These are phyloP conservation scores for Passer domesticus DNA, from an alignment of 2,113 vertebrate genomes.

Conservation along the genomic window DNA sequence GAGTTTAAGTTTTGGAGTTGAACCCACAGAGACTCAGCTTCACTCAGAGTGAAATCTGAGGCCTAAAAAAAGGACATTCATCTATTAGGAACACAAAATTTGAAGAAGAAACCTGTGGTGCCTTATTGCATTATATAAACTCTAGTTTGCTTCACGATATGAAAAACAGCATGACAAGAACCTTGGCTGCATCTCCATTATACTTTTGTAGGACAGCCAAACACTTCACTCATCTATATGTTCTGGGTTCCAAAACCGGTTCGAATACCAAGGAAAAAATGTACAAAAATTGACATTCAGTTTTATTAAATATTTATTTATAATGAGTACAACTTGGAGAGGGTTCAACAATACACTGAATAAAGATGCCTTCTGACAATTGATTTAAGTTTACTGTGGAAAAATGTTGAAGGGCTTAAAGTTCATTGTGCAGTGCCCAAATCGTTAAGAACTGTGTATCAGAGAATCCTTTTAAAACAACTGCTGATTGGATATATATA, in stretches of 20 bases:
- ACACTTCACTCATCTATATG: not conserved
- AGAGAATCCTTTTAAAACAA: conserved; percentile 31
- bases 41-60: not conserved
- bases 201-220: not conserved
- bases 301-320: conserved; percentile 20
- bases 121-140: not conserved
- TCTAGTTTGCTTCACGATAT: not conserved
- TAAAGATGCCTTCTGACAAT: conserved; percentile 57
- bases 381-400: conserved; percentile 64
- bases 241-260: not conserved
- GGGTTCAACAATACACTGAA: conserved; percentile 26
- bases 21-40: not conserved
- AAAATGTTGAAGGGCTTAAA: conserved; percentile 61
- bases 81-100: not conserved
- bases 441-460: conserved; percentile 40
- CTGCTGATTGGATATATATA: conserved; percentile 19
- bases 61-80: not conserved
- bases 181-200: not conserved
- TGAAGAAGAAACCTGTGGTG: not conserved
- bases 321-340: conserved; percentile 34
- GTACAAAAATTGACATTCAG: not conserved
- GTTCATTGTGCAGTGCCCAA: not conserved
- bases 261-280: not conserved
- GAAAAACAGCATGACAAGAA: not conserved
- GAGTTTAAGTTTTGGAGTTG: not conserved